These are phyloP conservation scores for Cryptoblepharus egeriae DNA, from an alignment of 2,797 vertebrate species.

Conservation along the genomic window DNA sequence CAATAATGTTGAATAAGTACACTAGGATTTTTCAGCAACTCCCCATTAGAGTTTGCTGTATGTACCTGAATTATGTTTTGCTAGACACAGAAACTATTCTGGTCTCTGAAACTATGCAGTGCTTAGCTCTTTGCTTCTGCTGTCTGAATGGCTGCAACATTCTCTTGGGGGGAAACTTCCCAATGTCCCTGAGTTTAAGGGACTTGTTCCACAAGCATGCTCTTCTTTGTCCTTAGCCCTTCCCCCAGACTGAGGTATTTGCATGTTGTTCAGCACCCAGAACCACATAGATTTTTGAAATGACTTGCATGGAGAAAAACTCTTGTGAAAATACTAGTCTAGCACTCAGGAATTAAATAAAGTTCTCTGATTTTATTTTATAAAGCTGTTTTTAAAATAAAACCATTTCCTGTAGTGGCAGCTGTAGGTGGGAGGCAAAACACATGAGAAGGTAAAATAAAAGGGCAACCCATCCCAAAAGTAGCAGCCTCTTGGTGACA, in stretches of 20 bases:
- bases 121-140: neutral
- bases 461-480: no score
- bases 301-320: neutral
- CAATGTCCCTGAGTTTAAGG: neutral
- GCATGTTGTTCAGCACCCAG: neutral
- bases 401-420: neutral
- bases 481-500: no score
- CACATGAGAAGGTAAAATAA: no score
- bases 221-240: neutral
- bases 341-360: neutral
- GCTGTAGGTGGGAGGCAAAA: neutral
- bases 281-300: neutral
- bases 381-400: neutral
- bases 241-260: neutral
- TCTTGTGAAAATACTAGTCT: neutral
- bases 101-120: neutral
- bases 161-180: no score
- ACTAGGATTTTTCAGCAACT: no score
- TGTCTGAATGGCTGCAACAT: neutral
- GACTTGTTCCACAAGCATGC: neutral
- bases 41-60: no score
- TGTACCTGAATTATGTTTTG: no score
- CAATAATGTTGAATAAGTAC: no score
- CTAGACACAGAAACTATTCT: no score
- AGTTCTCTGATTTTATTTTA: neutral